Conservation (phyloP, 2,113 vertebrate species). For the Brachypodius melanocephalos region DNA sequence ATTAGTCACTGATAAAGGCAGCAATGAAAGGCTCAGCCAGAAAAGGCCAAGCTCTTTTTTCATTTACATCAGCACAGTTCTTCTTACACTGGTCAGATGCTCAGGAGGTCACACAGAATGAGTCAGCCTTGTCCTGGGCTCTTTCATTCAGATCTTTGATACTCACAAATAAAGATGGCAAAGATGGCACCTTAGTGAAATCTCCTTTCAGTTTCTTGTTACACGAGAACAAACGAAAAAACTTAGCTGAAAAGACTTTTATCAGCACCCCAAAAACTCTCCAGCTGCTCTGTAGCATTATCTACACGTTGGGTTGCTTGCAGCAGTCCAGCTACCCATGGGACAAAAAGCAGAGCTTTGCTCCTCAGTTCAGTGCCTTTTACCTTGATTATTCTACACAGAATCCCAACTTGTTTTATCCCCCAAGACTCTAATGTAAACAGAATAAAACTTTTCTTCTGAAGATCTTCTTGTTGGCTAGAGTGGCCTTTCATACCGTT, state of each 20-base stretch:
- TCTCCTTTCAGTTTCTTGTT: not conserved
- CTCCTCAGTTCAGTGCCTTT: not conserved
- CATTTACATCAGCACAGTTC: not conserved
- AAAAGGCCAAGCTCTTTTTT: not conserved
- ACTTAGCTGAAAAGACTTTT: not conserved
- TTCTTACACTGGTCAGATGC: constrained; percentile 16
- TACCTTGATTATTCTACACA: not conserved
- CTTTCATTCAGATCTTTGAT: not conserved
- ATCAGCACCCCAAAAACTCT: not conserved
- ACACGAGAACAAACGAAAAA: not conserved
- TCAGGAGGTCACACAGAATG: not conserved
- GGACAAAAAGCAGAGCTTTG: not conserved
- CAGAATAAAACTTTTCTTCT: not conserved
- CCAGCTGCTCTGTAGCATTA: not conserved
- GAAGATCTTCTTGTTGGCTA: not conserved
- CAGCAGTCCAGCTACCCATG: not conserved
- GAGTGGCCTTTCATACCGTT: not conserved
- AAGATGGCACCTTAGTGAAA: not conserved
- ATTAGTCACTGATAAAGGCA: not conserved
- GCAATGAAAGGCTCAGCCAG: not conserved
- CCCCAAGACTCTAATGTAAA: not conserved
- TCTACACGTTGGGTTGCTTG: fast-evolving
- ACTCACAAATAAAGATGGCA: not conserved
- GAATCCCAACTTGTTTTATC: not conserved
- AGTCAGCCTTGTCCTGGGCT: not conserved